Conservation (phyloP, 2,113 vertebrate genomes). For the Aspidoscelis tigris region DNA sequence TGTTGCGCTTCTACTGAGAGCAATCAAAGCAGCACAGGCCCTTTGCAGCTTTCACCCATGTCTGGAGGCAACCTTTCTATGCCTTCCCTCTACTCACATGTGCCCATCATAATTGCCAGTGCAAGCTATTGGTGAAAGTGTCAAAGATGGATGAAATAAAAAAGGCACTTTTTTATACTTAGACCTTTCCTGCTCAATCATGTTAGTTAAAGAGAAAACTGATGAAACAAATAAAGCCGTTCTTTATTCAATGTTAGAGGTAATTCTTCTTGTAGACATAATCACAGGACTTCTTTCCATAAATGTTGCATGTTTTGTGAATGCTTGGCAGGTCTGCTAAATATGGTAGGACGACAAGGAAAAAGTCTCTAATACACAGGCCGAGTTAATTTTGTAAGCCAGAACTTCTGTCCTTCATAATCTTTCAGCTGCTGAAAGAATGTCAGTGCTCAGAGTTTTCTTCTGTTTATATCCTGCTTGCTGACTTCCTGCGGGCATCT, state of each 20-base stretch:
- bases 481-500: background rate
- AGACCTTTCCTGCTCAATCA: background rate
- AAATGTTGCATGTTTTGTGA: background rate
- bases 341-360: background rate
- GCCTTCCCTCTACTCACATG: background rate
- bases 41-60: no score
- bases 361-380: background rate
- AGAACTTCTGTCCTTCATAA: background rate
- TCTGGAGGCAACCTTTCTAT: no score
- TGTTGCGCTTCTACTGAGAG: no score
- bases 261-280: background rate
- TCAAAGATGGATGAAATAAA: background rate
- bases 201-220: no score
- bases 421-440: background rate
- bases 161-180: background rate
- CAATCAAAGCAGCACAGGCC: no score
- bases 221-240: no score
- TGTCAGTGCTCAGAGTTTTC: background rate
- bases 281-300: no score
- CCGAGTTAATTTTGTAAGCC: background rate
- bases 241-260: background rate
- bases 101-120: background rate
- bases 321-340: background rate
- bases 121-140: background rate
- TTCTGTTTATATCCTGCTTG: background rate